phyloP scores from a whole-genome alignment of 2,888 invertebrate genomes.

The Alloscopus bannaensis region DNA sequence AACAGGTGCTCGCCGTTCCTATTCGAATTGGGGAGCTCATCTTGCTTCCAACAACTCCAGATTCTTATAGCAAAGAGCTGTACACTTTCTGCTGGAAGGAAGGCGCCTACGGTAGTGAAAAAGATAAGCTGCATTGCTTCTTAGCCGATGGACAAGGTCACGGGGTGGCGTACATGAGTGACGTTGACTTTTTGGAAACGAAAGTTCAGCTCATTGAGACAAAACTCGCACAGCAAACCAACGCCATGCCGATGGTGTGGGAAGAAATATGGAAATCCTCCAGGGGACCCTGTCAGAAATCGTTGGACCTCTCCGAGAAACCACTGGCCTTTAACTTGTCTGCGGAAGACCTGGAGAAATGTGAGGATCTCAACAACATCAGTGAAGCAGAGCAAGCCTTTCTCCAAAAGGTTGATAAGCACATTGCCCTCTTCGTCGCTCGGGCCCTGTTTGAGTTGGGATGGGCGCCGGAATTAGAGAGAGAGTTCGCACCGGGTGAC shows the following conservation, averaged over 20 bases:
- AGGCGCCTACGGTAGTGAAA: too few relatives aligned
- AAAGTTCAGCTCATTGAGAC: not conserved
- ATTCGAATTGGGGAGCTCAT: constrained; percentile 39
- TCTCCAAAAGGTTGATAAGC: not conserved
- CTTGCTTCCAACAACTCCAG: constrained; percentile 33
- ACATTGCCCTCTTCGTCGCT: constrained; percentile 11
- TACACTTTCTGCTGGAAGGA: too few relatives aligned
- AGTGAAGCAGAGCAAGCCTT: not conserved
- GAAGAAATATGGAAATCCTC: not conserved
- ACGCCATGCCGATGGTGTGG: not conserved
- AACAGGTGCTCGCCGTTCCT: constrained; percentile 48
- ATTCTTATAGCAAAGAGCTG: too few relatives aligned
- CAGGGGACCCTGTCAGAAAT: constrained; percentile 11
- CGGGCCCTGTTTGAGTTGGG: constrained; percentile 38
- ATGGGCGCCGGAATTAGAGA: constrained; percentile 30
- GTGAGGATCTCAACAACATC: not conserved
- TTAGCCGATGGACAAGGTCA: not conserved
- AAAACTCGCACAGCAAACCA: not conserved
- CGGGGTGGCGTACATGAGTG: not conserved
- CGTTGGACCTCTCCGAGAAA: not conserved
- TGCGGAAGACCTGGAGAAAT: not conserved
- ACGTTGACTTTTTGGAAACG: constrained; percentile 6
- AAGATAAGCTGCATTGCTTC: too few relatives aligned
- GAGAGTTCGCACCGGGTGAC: not conserved
- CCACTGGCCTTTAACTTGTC: not conserved